Evolutionary conservation across 2,888 invertebrate species (phyloP).

Genomic region (Lepidochitona cinerea): DNA sequence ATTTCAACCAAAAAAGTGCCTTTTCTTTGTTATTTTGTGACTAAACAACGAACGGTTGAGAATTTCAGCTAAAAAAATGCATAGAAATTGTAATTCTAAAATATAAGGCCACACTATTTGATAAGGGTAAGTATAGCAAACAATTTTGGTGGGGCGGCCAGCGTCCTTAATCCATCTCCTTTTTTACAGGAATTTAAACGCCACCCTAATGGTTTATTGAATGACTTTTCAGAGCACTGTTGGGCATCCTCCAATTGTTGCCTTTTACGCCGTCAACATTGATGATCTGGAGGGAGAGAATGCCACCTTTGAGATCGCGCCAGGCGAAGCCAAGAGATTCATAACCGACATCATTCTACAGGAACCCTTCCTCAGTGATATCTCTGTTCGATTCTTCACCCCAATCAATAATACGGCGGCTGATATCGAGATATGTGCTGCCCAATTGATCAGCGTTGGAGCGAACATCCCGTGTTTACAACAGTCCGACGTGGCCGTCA

Average conservation of each 20-base stretch:
- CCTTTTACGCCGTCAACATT: neutral
- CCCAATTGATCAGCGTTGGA: constrained; percentile 46
- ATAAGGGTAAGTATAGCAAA: too few species aligned
- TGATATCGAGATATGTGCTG: constrained; percentile 47
- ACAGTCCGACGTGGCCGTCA: neutral
- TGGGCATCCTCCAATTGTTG: neutral
- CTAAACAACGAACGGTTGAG: too few species aligned
- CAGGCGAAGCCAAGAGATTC: constrained; percentile 42
- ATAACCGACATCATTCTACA: constrained; percentile 32
- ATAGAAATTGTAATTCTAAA: too few species aligned
- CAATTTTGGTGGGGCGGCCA: too few species aligned
- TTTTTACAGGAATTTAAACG: too few species aligned
- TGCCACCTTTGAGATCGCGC: neutral
- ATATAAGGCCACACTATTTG: too few species aligned
- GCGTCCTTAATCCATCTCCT: too few species aligned
- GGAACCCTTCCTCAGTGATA: constrained; percentile 31
- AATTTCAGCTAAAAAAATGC: too few species aligned
- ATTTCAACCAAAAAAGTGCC: too few species aligned
- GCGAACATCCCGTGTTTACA: constrained; percentile 53
- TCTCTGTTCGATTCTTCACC: constrained; percentile 40
- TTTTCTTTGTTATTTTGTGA: too few species aligned
- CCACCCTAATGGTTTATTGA: too few species aligned
- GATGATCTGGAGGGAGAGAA: neutral
- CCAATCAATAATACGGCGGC: constrained; percentile 25
- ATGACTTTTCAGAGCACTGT: neutral